Evolutionary conservation across 2,113 vertebrate genomes (phyloP).

Genomic region (Pantherophis guttatus): DNA sequence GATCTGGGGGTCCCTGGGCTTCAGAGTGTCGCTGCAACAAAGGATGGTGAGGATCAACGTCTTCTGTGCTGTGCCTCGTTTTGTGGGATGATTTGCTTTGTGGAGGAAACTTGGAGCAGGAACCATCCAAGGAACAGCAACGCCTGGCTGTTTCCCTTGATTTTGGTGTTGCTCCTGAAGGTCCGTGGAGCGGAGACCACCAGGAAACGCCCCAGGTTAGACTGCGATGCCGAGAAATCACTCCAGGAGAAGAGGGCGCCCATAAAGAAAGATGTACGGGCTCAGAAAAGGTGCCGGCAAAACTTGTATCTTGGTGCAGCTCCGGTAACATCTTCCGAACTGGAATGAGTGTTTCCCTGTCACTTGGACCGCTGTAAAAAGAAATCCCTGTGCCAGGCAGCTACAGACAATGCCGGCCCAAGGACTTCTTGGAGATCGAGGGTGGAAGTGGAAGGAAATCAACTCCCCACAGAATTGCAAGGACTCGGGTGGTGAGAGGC

Average conservation of each 20-base stretch:
- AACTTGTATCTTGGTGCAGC: background rate
- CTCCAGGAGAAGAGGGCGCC: background rate
- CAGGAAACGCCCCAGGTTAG: background rate
- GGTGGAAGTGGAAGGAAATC: background rate
- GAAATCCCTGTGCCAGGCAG: background rate
- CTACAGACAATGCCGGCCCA: background rate
- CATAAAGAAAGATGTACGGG: accelerated
- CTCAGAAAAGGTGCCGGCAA: background rate
- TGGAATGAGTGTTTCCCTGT: background rate
- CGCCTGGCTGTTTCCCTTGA: background rate
- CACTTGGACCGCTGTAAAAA: background rate
- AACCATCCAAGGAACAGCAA: background rate
- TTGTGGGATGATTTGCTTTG: background rate
- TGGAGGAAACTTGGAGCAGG: background rate
- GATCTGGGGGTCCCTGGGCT: background rate
- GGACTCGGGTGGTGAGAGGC: background rate
- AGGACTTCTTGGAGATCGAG: background rate
- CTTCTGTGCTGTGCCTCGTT: background rate
- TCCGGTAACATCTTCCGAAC: background rate
- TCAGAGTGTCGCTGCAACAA: background rate
- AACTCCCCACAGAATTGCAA: background rate
- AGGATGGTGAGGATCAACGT: background rate
- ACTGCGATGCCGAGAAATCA: background rate
- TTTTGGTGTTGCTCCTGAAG: background rate
- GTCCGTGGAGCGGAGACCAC: background rate